Percentiles rank a stretch among this genome's conserved stretches.
Evolutionary conservation across 2,113 vertebrate species (phyloP).

Genomic region (Syngnathus floridae): DNA sequence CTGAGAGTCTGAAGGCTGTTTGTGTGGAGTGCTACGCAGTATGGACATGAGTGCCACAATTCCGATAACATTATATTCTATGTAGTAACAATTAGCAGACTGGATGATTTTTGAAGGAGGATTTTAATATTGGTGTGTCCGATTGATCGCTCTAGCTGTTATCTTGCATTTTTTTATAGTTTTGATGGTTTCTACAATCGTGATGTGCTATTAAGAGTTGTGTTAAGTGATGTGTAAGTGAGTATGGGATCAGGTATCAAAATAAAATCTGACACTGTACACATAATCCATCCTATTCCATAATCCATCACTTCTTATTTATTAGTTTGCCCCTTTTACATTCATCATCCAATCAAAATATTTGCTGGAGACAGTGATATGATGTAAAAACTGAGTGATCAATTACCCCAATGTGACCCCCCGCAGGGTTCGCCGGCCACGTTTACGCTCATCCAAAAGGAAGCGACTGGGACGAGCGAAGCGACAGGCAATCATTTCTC

Average conservation of each 20-base stretch:
- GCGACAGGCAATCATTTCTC: slow-evolving; percentile 79
- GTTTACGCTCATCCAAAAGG: slow-evolving; percentile 55
- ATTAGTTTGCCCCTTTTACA: slow-evolving; percentile 10
- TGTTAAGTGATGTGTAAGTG: too few species aligned
- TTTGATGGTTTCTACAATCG: too few species aligned
- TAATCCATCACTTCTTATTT: neutral
- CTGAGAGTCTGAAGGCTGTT: slow-evolving; percentile 34
- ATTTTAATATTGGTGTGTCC: too few species aligned
- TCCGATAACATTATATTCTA: too few species aligned
- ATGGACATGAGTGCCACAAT: neutral
- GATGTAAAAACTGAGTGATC: slow-evolving; percentile 51
- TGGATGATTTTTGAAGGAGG: too few species aligned
- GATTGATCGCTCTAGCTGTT: too few species aligned
- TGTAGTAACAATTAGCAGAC: too few species aligned
- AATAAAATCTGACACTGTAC: too few species aligned
- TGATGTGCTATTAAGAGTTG: too few species aligned
- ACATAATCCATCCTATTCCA: neutral
- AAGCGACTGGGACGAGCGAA: slow-evolving; percentile 46
- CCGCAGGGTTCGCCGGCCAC: slow-evolving; percentile 59
- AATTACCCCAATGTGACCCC: slow-evolving; percentile 54
- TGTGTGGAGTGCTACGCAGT: neutral
- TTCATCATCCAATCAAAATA: slow-evolving; percentile 32
- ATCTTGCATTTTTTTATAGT: too few species aligned
- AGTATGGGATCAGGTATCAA: too few species aligned
- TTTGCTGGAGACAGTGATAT: slow-evolving; percentile 27